These are phyloP conservation scores for Amblyraja radiata DNA, from an alignment of 2,797 vertebrate genomes.

Conservation along the genomic window DNA sequence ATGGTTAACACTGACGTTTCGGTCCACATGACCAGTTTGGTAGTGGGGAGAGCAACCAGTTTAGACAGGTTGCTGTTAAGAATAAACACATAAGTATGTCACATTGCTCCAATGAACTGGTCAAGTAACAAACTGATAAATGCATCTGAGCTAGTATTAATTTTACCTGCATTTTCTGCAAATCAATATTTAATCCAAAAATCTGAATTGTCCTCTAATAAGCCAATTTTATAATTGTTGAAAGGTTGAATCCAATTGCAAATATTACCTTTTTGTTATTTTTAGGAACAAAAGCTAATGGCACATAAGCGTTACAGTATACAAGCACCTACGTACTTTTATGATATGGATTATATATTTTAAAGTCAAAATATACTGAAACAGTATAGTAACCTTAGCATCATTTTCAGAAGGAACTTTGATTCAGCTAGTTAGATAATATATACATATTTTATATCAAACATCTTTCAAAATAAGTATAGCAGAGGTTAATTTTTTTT, in stretches of 20 bases:
- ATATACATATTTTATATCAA: not conserved
- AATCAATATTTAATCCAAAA: not conserved
- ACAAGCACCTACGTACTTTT: not conserved
- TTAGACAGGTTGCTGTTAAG: not conserved
- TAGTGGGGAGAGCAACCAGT: not conserved
- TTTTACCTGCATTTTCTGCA: not conserved
- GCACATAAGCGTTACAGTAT: not conserved
- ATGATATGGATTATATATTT: not conserved
- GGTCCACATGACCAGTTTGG: not conserved
- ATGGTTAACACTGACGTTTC: not conserved
- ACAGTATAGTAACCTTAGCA: not conserved
- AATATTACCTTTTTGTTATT: not conserved
- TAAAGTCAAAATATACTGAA: not conserved
- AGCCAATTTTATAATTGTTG: not conserved
- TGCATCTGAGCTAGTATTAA: not conserved
- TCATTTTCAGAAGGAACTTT: constrained; percentile 11
- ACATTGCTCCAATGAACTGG: not conserved
- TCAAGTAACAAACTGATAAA: not conserved
- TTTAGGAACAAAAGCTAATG: not conserved
- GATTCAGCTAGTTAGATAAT: not conserved
- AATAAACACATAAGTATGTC: not conserved
- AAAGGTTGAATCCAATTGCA: not conserved
- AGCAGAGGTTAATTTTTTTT: constrained; percentile 14
- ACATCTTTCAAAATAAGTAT: not conserved
- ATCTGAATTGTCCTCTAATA: not conserved